Base-by-base conservation (phyloP, 2,888 invertebrate genomes). In the Seira ritae region DNA sequence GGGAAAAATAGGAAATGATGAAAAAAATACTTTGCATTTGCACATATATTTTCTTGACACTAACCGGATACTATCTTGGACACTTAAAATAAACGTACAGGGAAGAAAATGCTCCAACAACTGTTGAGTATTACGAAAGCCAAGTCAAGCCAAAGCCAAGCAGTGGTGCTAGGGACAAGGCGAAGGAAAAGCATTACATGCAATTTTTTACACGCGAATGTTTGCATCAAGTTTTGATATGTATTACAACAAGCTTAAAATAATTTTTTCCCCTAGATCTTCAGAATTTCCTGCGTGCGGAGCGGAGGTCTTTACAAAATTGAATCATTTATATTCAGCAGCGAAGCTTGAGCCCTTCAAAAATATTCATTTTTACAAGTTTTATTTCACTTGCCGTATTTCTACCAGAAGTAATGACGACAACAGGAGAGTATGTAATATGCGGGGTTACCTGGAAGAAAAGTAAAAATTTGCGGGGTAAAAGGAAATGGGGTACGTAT, bases 41-140 rank as follows among this genome's bases (percentile, higher is more conserved):
- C 72, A 82, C 82, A 82, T 82, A 82, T 77, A 82, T 82, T 82
- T 82, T 82, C 77, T 82, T 82, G 82, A 82, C 82, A 77, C 82
- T 62, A 82, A 77, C 82, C 82, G 77, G 82, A 82, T 82, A 69
- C 82, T 72, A 77, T 77, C 73, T 60, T 72, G 81, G 81, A 82
- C 76, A 55, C 72, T 82, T 76, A 77, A 73, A 60, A 76, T 55
- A 76, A 24, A 67, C 68, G 68, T 2, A 24, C 24, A 24, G 24
- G 46, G 55, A 31, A 60, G 72, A 55, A 42, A 71, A 55, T 22
- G 65, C 15, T 76, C 68, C 68, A 80, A 31, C 31, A 31, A 80
- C 80, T 80, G 80, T 67, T 73, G 80, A 80, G 80, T 80, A 68
- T 50, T 17, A 50, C 12, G 55, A 55, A 55, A 4, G 31, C 31